These are phyloP conservation scores for Solen grandis DNA, from an alignment of 1,140 invertebrate species.

Conservation along the genomic window DNA sequence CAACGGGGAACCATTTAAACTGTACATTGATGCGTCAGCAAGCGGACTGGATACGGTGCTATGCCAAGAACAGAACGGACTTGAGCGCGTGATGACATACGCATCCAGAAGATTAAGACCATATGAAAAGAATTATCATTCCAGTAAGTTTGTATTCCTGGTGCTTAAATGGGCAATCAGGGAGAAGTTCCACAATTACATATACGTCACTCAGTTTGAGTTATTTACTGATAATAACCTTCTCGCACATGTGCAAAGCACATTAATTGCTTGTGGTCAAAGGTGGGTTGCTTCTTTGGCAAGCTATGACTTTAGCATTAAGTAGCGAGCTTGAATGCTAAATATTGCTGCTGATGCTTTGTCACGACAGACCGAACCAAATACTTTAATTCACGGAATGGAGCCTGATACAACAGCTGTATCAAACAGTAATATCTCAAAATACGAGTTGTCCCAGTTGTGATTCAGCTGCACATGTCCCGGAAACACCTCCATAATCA, in stretches of 20 bases:
- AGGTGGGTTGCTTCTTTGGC: conserved; percentile 1
- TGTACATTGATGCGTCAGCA: conserved; percentile 4
- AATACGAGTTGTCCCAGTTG: not conserved
- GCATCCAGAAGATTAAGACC: no score
- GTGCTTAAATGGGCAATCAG: no score
- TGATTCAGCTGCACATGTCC: not conserved
- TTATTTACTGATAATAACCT: not conserved
- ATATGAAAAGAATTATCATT: not conserved
- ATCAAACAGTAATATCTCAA: no score
- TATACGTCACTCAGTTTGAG: not conserved
- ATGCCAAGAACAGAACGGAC: not conserved
- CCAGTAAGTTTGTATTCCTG: no score
- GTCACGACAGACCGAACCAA: no score
- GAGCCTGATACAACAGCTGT: no score
- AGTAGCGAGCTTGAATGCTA: conserved; percentile 10
- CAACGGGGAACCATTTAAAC: not conserved
- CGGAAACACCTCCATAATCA: not conserved
- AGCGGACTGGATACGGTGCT: conserved; percentile 19
- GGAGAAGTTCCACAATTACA: conserved; percentile 28
- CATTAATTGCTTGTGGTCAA: conserved; percentile 7
- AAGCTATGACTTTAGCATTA: conserved; percentile 38
- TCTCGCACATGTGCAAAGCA: no score
- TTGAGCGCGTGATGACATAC: not conserved
- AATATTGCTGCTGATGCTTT: conserved; percentile 40
- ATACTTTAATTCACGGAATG: no score